phyloP scores from a whole-genome alignment of 2,888 invertebrate species.

The Portevinia maculata region DNA sequence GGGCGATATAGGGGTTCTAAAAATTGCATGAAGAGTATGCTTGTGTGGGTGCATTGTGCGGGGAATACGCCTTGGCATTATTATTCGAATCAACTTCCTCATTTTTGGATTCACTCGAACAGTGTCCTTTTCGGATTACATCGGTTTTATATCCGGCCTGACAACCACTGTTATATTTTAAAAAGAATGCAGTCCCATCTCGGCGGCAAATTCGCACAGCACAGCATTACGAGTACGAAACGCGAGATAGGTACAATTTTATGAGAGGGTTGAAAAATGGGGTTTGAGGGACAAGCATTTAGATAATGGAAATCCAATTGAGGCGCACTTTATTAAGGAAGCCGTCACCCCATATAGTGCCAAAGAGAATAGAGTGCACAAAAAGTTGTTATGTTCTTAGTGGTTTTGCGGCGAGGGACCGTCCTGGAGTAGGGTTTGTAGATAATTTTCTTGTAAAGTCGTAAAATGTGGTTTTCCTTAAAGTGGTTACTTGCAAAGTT shows the following conservation, averaged over 20 bases:
- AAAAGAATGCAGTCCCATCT: conserved; percentile 1
- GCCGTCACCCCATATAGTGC: conserved; percentile 21
- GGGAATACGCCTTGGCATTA: conserved; percentile 48
- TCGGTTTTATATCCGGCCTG: conserved; percentile 45
- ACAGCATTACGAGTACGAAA: conserved; percentile 72
- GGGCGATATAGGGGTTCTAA: conserved; percentile 43
- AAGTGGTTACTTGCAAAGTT: conserved; percentile 54
- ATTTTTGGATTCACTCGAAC: neutral
- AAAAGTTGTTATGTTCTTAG: conserved; percentile 25
- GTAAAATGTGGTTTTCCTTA: conserved; percentile 62
- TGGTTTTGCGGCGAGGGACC: neutral
- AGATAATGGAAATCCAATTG: conserved; percentile 71
- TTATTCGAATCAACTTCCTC: conserved; percentile 19
- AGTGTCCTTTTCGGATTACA: conserved; percentile 56
- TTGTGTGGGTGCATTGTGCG: conserved; percentile 13
- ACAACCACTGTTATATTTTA: conserved; percentile 31
- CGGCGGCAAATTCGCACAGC: conserved; percentile 55
- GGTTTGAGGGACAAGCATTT: conserved; percentile 27
- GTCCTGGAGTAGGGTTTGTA: neutral
- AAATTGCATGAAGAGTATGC: conserved; percentile 43
- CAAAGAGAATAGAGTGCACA: conserved; percentile 41
- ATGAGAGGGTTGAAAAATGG: neutral
- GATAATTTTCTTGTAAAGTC: conserved; percentile 45
- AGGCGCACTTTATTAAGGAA: conserved; percentile 52
- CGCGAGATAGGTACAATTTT: conserved; percentile 51